Evolutionary conservation across 2,113 vertebrate species (phyloP).

Genomic region (Anarrhichthys ocellatus): DNA sequence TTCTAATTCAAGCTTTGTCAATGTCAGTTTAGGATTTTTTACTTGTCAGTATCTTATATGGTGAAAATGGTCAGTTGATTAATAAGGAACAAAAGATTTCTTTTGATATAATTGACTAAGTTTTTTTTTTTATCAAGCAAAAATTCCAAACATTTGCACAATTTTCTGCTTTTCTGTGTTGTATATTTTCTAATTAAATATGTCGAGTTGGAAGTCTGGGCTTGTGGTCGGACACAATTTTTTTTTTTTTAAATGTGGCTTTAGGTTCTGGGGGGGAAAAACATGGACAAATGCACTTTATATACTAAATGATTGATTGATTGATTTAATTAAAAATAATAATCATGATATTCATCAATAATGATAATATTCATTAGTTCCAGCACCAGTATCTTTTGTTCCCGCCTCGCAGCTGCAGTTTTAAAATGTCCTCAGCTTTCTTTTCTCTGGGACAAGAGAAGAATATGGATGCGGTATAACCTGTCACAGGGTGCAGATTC

Average conservation of each 20-base stretch:
- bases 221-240: not conserved
- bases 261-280: not conserved
- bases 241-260: not conserved
- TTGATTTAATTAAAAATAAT: not conserved
- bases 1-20: not conserved
- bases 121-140: not conserved
- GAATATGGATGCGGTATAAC: not conserved
- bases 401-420: constrained; percentile 3
- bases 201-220: not conserved
- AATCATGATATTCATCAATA: not conserved
- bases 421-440: not conserved
- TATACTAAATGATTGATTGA: constrained; percentile 9
- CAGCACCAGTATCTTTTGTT: not conserved
- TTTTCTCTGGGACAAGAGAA: not conserved
- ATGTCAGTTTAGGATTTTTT: not conserved
- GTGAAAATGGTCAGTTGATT: not conserved
- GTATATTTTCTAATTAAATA: not conserved
- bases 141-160: not conserved
- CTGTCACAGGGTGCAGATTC: not conserved
- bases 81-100: not conserved
- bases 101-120: not conserved
- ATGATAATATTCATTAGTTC: not conserved
- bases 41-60: not conserved
- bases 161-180: not conserved
- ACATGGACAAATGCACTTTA: not conserved